Conservation (phyloP, 2,888 invertebrate genomes). For the Xanthorhoe designata region DNA sequence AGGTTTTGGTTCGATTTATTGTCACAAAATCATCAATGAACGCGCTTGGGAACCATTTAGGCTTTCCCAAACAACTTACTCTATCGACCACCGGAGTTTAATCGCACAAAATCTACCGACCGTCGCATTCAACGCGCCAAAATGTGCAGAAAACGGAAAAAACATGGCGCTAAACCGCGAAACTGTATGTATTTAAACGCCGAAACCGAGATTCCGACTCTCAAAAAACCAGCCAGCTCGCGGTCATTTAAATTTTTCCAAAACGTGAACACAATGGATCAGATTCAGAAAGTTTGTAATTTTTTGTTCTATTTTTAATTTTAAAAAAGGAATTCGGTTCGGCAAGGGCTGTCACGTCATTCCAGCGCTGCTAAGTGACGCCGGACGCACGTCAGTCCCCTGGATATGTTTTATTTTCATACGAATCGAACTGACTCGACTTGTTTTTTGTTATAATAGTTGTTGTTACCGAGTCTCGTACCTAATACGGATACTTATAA, state of each 20-base stretch:
- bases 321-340: constrained; percentile 81
- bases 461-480: constrained; percentile 70
- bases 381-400: constrained; percentile 84
- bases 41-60: constrained; percentile 65
- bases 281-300: constrained; percentile 71
- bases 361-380: constrained; percentile 85
- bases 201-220: constrained; percentile 77
- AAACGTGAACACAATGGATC: constrained; percentile 85
- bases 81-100: constrained; percentile 76
- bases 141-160: constrained; percentile 84
- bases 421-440: constrained; percentile 76
- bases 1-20: constrained; percentile 28
- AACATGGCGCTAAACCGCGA: constrained; percentile 86
- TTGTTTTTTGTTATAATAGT: constrained; percentile 82
- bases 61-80: constrained; percentile 83
- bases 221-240: constrained; percentile 77
- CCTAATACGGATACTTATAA: constrained; percentile 70
- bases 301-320: constrained; percentile 79
- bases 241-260: constrained; percentile 84
- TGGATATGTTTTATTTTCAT: constrained; percentile 83
- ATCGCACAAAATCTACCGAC: constrained; percentile 79
- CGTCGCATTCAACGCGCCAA: constrained; percentile 72
- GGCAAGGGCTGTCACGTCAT: constrained; percentile 85
- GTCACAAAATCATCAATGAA: constrained; percentile 52
- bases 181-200: constrained; percentile 85